A percentile compares a stretch with the other conserved stretches of the same genome.
Evolutionary conservation across 2,888 invertebrate genomes (phyloP).

Genomic region (Mylabris sibirica): DNA sequence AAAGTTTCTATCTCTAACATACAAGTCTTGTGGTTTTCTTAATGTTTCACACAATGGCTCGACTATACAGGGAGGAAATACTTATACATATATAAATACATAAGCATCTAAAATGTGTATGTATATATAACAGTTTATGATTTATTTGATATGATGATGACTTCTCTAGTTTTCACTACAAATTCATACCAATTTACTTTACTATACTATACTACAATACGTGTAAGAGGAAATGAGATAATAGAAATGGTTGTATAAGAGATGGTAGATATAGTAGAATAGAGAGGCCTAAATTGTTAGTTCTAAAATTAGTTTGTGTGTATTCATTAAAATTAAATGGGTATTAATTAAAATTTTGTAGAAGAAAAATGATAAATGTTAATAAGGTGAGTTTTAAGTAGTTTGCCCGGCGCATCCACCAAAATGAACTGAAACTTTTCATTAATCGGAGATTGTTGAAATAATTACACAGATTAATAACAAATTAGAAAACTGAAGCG

Average conservation of each 20-base stretch:
- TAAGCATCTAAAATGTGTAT: no score
- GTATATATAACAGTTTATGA: conserved; percentile 46
- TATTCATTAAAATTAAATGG: neutral
- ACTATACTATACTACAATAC: neutral
- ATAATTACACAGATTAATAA: neutral
- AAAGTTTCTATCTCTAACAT: conserved; percentile 54
- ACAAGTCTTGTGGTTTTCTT: conserved; percentile 59
- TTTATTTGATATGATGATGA: conserved; percentile 45
- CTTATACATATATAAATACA: no score
- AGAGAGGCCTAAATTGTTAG: neutral
- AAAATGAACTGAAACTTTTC: neutral
- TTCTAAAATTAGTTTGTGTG: neutral
- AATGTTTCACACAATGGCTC: conserved; percentile 54
- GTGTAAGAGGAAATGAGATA: neutral
- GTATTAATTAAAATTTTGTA: neutral
- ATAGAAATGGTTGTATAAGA: neutral
- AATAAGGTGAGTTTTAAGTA: neutral
- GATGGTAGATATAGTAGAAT: neutral
- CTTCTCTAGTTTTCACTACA: conserved; percentile 12
- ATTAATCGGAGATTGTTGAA: no score
- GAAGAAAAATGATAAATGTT: neutral
- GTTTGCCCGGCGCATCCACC: neutral
- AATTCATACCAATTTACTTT: neutral
- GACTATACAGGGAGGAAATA: conserved; percentile 22
- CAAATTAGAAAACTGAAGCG: no score